A percentile compares a stretch with the other conserved stretches of the same genome.
Evolutionary conservation across 2,797 vertebrate genomes (phyloP).

Genomic region (Heteromormyrus szaboi): DNA sequence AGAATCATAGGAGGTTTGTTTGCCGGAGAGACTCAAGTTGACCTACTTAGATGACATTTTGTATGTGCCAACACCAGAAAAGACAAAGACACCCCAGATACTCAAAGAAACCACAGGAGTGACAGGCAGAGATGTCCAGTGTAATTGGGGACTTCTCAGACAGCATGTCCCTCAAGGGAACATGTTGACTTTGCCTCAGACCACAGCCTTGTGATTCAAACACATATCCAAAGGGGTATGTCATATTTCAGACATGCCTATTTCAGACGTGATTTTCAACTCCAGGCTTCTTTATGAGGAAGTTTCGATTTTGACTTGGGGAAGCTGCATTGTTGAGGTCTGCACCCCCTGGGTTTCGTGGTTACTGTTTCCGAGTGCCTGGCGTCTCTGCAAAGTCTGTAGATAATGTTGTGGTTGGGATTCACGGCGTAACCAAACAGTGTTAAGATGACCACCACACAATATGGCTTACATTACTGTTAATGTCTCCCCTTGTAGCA

Average conservation of each 20-base stretch:
- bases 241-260: not conserved
- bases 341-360: not conserved
- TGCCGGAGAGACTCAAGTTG: slow-evolving; percentile 5
- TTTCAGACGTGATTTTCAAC: not conserved
- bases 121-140: slow-evolving; percentile 12
- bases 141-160: not conserved
- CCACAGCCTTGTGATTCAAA: not conserved
- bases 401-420: not conserved
- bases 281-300: not conserved
- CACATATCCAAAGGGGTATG: not conserved
- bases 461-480: slow-evolving; percentile 7
- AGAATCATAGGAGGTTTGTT: slow-evolving; percentile 1
- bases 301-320: slow-evolving; percentile 2
- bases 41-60: slow-evolving; percentile 28
- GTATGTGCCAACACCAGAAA: slow-evolving; percentile 35
- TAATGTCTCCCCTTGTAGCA: slow-evolving; percentile 3
- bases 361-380: slow-evolving; percentile 13
- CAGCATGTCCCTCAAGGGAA: not conserved
- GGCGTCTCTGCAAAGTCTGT: not conserved
- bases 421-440: not conserved
- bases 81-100: slow-evolving; percentile 33
- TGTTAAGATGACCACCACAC: not conserved
- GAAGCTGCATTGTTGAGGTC: slow-evolving; percentile 18
- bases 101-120: slow-evolving; percentile 29
- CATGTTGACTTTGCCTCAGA: not conserved